These are phyloP conservation scores for Leucoma salicis DNA, from an alignment of 2,888 invertebrate genomes.

Conservation along the genomic window DNA sequence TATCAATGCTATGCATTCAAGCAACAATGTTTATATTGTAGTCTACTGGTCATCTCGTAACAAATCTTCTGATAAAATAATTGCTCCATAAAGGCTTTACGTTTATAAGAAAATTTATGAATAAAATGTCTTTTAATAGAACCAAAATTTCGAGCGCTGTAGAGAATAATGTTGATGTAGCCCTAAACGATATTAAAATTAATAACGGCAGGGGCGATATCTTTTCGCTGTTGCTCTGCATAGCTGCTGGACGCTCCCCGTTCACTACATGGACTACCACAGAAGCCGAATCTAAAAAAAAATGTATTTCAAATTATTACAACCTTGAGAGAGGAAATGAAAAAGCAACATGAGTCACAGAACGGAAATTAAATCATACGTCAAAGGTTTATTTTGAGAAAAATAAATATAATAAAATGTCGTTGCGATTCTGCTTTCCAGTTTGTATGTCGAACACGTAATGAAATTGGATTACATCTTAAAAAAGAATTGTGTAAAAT, in stretches of 20 bases:
- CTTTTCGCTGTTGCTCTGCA: slow-evolving; percentile 73
- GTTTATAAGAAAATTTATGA: slow-evolving; percentile 29
- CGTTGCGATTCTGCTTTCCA: slow-evolving; percentile 25
- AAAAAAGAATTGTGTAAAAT: slow-evolving; percentile 37
- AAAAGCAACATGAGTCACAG: slow-evolving; percentile 29
- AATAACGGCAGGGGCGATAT: slow-evolving; percentile 41
- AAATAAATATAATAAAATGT: slow-evolving; percentile 16
- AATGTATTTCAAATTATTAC: slow-evolving; percentile 13
- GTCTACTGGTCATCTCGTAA: slow-evolving; percentile 61
- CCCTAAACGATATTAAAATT: slow-evolving; percentile 38
- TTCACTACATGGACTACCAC: slow-evolving; percentile 92
- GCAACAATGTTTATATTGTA: slow-evolving; percentile 32
- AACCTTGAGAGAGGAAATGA: slow-evolving; percentile 27
- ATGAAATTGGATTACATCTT: slow-evolving; percentile 21
- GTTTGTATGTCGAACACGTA: slow-evolving; percentile 29
- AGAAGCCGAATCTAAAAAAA: slow-evolving; percentile 86
- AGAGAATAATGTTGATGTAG: slow-evolving; percentile 35
- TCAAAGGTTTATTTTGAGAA: slow-evolving; percentile 32
- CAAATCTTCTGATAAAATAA: slow-evolving; percentile 42
- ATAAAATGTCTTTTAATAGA: slow-evolving; percentile 32
- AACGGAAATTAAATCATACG: slow-evolving; percentile 38
- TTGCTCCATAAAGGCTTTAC: slow-evolving; percentile 36
- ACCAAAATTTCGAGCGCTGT: slow-evolving; percentile 31
- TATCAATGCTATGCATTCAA: slow-evolving; percentile 40
- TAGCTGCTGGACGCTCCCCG: slow-evolving; percentile 86